Evolutionary conservation across 2,113 vertebrate genomes (phyloP), one percentile per base, ranked within the genome.

Genomic region (Polypterus bichir): DNA sequence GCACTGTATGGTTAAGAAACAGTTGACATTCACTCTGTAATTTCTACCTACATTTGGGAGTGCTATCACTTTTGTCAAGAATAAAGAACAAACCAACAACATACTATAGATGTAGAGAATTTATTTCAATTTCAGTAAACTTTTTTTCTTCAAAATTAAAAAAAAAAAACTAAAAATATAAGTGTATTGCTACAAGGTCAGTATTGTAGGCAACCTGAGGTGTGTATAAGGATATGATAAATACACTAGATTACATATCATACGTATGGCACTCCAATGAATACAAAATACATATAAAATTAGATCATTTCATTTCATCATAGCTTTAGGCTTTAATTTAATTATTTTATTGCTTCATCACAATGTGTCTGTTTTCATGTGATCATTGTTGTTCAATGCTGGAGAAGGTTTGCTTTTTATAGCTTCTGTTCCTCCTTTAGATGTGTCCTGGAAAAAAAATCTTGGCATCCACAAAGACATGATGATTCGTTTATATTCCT

Each of bases 401-500:
- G 87, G 89, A 44, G 86, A 86, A 45, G 81, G 85, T 68, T 83
- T 91, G 82, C 86, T 90, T 71, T 78, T 88, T 73, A 77, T 67
- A n/a, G 67, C 83, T 1, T 90, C 84, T 0, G 82, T 88, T 61
- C 79, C 89, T 3, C 73, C 83, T 66, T 82, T 85, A 4, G 91
- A 91, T 11, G 82, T 83, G 48, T 90, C 87, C 44, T 86, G 88
- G 70, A 88, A 81, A 56, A 93, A 89, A 54, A 76, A 74, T 49
- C 77, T 71, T n/a, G 88, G 89, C 69, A 80, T 83, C 89, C 89
- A 92, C 54, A 93, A 80, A 0, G 81, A 86, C 44, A 79, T 86
- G 71, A 94, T 70, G 49, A 96, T 93, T 64, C 79, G 82, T 75
- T 89, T 89, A 70, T 94, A 94, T 75, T 94, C 94, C 61, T 87